These are phyloP conservation scores for Coracopsis vasa DNA, from an alignment of 2,113 vertebrate species.

Conservation along the genomic window DNA sequence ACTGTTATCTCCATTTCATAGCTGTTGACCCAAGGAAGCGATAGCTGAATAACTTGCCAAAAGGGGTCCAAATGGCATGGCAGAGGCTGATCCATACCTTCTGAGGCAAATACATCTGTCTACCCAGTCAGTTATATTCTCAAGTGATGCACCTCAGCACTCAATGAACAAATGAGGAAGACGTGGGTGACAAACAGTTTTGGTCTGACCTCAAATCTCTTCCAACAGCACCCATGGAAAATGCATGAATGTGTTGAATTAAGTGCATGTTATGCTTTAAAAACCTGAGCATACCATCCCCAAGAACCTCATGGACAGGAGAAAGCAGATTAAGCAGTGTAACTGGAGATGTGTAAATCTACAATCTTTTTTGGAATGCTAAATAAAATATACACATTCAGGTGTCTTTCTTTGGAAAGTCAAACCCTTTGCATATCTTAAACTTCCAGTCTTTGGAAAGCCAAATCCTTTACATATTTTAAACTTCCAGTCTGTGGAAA, in stretches of 20 bases:
- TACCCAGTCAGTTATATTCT: neutral
- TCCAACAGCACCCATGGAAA: neutral
- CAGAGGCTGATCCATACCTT: neutral
- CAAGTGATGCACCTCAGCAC: neutral
- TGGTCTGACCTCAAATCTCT: neutral
- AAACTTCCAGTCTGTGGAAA: neutral
- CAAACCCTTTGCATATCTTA: fast-evolving
- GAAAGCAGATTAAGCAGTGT: neutral
- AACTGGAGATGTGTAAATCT: neutral
- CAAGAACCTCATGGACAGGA: neutral
- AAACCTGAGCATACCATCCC: neutral
- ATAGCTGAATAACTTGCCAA: neutral
- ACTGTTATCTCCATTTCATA: fast-evolving
- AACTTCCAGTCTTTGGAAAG: neutral
- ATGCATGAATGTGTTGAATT: neutral
- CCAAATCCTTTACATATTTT: too few relatives aligned
- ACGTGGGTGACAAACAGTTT: neutral
- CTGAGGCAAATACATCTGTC: neutral
- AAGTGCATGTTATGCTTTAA: neutral
- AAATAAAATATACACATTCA: neutral
- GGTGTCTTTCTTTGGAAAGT: neutral
- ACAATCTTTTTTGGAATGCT: neutral
- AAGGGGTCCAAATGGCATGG: neutral
- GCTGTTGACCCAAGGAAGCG: neutral
- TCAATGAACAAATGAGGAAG: neutral